Evolutionary conservation across 2,113 vertebrate species (phyloP).

Genomic region (Ginglymostoma cirratum): DNA sequence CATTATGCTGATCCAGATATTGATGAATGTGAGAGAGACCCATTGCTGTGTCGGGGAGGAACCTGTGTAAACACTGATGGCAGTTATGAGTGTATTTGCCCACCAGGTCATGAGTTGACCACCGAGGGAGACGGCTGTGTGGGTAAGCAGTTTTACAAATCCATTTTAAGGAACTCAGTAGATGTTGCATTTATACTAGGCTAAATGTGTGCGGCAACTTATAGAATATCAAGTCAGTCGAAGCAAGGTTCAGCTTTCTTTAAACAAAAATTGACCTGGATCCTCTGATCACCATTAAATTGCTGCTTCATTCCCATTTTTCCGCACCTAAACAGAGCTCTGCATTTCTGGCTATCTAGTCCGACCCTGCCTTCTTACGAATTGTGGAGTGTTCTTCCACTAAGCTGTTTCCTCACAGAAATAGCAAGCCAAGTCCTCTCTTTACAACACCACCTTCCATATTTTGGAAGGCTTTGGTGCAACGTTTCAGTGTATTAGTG

Average conservation of each 20-base stretch:
- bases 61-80: constrained; percentile 82
- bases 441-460: too few species aligned
- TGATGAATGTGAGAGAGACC: constrained; percentile 80
- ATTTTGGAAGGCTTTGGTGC: too few species aligned
- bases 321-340: too few species aligned
- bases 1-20: constrained; percentile 59
- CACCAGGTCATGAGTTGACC: constrained; percentile 68
- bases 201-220: neutral
- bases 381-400: too few species aligned
- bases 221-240: neutral
- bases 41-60: constrained; percentile 76
- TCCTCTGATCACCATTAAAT: too few species aligned
- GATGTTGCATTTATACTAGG: neutral
- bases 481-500: too few species aligned
- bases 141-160: constrained; percentile 53
- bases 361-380: too few species aligned
- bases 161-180: neutral
- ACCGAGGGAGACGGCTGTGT: constrained; percentile 69
- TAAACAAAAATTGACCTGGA: neutral
- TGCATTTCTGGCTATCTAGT: too few species aligned
- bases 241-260: neutral
- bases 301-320: too few species aligned
- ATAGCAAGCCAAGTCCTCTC: too few species aligned
- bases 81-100: constrained; percentile 82
- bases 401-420: too few species aligned